phyloP scores from a whole-genome alignment of 2,113 vertebrate genomes.

The Promerops cafer region DNA sequence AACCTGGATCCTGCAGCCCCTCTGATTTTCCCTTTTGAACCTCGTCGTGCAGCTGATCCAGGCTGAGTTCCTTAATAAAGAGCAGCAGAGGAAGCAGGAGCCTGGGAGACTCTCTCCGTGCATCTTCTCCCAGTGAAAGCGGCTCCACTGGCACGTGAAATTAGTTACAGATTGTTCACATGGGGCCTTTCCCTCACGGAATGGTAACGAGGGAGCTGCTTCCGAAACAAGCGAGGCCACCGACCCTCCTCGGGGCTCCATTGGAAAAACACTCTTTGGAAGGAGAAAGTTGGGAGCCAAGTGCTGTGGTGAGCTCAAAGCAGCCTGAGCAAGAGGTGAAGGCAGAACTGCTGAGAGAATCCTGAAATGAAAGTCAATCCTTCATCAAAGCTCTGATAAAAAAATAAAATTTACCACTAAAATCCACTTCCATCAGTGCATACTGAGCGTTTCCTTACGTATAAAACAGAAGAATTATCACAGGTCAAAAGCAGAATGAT shows the following conservation, averaged over 20 bases:
- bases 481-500: accelerated
- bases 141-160: background rate
- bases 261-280: background rate
- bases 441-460: accelerated
- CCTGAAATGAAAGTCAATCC: background rate
- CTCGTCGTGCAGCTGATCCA: background rate
- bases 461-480: background rate
- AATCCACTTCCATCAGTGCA: background rate
- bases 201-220: constrained; percentile 20
- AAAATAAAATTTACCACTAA: background rate
- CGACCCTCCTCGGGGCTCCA: background rate
- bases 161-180: background rate
- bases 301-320: accelerated
- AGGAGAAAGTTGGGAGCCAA: background rate
- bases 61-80: background rate
- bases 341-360: background rate
- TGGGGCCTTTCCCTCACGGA: background rate
- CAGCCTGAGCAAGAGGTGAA: background rate
- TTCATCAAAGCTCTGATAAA: accelerated
- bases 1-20: background rate
- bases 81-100: background rate
- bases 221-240: constrained; percentile 11
- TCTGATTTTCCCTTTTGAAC: background rate
- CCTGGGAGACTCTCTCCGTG: background rate
- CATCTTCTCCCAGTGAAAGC: background rate